Percentiles rank a stretch among this genome's conserved stretches.
Conservation (phyloP, 2,797 vertebrate genomes). For the Pteronotus mesoamericanus region DNA sequence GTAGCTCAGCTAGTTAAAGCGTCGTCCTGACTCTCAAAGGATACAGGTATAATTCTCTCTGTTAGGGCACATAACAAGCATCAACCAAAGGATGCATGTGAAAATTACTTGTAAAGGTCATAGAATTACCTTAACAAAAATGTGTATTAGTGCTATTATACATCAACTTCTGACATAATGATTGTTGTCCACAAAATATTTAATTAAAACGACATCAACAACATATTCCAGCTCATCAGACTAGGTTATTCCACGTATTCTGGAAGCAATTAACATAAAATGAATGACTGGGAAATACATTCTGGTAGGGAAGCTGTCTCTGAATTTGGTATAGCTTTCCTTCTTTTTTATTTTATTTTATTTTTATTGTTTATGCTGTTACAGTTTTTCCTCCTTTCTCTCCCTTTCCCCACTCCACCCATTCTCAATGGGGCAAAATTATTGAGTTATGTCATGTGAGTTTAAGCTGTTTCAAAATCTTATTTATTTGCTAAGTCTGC, state of each 20-base stretch:
- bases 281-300: neutral
- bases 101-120: neutral
- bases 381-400: too few species aligned
- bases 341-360: too few species aligned
- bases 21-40: too few species aligned
- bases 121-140: conserved; percentile 18
- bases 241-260: neutral
- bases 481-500: neutral
- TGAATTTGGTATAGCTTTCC: neutral
- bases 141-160: neutral
- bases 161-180: neutral
- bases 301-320: neutral
- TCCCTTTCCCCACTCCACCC: too few species aligned
- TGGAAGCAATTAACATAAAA: neutral
- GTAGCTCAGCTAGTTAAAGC: too few species aligned
- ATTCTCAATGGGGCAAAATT: neutral
- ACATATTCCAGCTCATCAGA: neutral
- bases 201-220: conserved; percentile 18
- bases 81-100: neutral
- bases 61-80: too few species aligned
- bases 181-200: conserved; percentile 29
- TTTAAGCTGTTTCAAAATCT: neutral
- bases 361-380: too few species aligned
- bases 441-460: neutral
- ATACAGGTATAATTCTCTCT: too few species aligned